Percentiles rank a stretch among this genome's conserved stretches.
Evolutionary conservation across 2,888 invertebrate genomes (phyloP).

Genomic region (Quadriops clusia): DNA sequence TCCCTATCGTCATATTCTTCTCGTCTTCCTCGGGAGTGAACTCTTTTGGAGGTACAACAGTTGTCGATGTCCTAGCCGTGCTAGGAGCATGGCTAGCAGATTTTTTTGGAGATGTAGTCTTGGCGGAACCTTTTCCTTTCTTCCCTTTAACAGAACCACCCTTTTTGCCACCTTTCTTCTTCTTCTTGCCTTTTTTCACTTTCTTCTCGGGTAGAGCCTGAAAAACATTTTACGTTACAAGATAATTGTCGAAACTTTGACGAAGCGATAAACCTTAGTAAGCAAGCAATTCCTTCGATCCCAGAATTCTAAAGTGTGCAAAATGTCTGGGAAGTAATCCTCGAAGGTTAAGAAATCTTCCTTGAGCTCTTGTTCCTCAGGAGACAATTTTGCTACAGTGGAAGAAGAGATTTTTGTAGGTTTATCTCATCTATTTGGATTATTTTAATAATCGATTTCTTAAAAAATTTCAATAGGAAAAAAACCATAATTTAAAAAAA

Average conservation of each 20-base stretch:
- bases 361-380: conserved; percentile 17
- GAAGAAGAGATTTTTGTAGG: too few relatives aligned
- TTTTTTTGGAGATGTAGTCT: too few relatives aligned
- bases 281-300: conserved; percentile 19
- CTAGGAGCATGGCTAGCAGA: too few relatives aligned
- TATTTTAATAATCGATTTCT: too few relatives aligned
- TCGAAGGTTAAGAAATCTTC: conserved; percentile 20
- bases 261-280: conserved; percentile 15
- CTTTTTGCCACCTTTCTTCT: conserved; percentile 5
- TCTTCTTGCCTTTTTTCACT: conserved; percentile 7
- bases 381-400: conserved; percentile 6
- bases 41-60: conserved; percentile 4
- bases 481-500: too few relatives aligned
- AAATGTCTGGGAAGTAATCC: conserved; percentile 16
- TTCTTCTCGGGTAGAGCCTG: conserved; percentile 2
- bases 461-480: too few relatives aligned
- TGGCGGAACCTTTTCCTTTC: too few relatives aligned
- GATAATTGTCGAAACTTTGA: background rate
- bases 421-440: too few relatives aligned
- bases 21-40: conserved; percentile 9
- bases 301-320: conserved; percentile 26
- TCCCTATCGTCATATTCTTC: conserved; percentile 12
- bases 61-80: background rate
- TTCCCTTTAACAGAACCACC: too few relatives aligned
- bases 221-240: background rate